Evolutionary conservation across 2,797 vertebrate genomes (phyloP).

Genomic region (Tadarida brasiliensis): DNA sequence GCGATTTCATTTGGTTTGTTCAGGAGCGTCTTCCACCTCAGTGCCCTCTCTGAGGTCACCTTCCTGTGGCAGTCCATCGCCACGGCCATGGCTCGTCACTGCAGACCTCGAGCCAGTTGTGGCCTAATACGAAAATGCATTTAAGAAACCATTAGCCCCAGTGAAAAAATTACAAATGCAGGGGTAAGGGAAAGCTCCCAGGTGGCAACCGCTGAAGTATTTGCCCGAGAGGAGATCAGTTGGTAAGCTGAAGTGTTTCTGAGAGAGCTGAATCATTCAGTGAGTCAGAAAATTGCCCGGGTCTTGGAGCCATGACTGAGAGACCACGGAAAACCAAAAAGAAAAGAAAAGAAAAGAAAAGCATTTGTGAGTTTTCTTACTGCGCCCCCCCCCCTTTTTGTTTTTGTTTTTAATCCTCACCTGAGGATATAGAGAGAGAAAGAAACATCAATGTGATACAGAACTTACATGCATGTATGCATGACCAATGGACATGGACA

Average conservation of each 20-base stretch:
- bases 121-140: slow-evolving; percentile 57
- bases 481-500: no score
- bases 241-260: slow-evolving; percentile 71
- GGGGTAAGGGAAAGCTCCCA: slow-evolving; percentile 40
- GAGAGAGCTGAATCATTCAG: slow-evolving; percentile 80
- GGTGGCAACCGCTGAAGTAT: slow-evolving; percentile 54
- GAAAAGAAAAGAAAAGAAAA: slow-evolving; percentile 79
- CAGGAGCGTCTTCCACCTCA: slow-evolving; percentile 63
- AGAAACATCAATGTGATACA: no score
- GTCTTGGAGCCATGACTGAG: slow-evolving; percentile 47
- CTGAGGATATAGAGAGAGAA: no score
- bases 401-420: no score
- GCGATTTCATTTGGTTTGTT: slow-evolving; percentile 55
- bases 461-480: no score
- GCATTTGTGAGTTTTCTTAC: slow-evolving; percentile 75
- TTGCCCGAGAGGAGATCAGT: slow-evolving; percentile 76
- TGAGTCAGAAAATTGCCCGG: slow-evolving; percentile 83
- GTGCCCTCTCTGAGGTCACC: slow-evolving; percentile 45
- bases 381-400: not conserved
- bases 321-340: slow-evolving; percentile 78
- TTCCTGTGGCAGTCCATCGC: slow-evolving; percentile 9
- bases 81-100: slow-evolving; percentile 21
- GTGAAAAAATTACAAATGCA: slow-evolving; percentile 27
- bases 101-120: not conserved
- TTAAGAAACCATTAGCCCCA: slow-evolving; percentile 68